Percentiles rank a stretch among this genome's conserved stretches.
Evolutionary conservation across 2,113 vertebrate species (phyloP).

Genomic region (Halichoeres trimaculatus): DNA sequence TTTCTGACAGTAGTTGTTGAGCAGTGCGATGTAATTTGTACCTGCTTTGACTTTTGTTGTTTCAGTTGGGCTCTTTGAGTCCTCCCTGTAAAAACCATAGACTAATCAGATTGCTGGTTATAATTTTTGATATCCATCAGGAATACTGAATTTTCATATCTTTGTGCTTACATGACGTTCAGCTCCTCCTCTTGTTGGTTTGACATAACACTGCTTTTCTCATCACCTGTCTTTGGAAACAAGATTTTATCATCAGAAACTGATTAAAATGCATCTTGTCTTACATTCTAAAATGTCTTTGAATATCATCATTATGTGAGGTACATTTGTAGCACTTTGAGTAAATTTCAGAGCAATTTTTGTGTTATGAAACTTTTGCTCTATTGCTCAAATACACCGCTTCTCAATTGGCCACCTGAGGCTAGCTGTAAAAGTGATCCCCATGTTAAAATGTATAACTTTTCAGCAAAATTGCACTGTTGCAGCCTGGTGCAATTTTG

Average conservation of each 20-base stretch:
- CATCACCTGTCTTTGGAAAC: constrained; percentile 43
- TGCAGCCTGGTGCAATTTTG: no score
- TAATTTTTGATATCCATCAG: background rate
- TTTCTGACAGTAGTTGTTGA: constrained; percentile 72
- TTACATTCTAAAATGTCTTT: background rate
- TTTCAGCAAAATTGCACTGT: no score
- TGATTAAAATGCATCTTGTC: background rate
- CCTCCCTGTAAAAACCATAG: constrained; percentile 39
- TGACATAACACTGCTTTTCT: background rate
- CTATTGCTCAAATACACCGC: no score
- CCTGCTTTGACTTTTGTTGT: constrained; percentile 20
- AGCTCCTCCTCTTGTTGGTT: constrained; percentile 4
- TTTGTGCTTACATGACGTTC: constrained; percentile 48
- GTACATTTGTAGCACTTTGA: no score
- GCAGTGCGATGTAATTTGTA: constrained; percentile 60
- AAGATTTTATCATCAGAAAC: no score
- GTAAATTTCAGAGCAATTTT: no score
- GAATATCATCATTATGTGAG: no score
- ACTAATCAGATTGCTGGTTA: background rate
- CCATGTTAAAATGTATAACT: no score
- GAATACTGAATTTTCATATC: background rate
- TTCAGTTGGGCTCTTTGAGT: background rate
- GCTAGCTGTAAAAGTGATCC: no score
- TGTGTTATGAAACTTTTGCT: no score
- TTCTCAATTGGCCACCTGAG: no score